Percentiles rank a stretch among this genome's conserved stretches.
These are phyloP conservation scores for Protodeltote pygarga DNA, from an alignment of 2,888 invertebrate species.

Conservation along the genomic window DNA sequence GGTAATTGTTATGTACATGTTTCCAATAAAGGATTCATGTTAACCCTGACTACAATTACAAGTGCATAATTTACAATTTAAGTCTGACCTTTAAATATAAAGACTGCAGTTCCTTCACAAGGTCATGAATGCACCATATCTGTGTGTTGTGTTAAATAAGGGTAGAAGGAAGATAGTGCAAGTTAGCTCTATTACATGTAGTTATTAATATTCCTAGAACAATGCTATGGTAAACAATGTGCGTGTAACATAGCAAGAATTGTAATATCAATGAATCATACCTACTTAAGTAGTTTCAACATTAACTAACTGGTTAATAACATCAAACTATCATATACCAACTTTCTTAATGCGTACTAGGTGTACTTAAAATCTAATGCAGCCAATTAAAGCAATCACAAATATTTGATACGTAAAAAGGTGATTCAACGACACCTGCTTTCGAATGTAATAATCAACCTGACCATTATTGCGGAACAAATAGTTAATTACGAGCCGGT, in stretches of 20 bases:
- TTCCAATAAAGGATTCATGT: slow-evolving; percentile 65
- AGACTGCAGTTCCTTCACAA: slow-evolving; percentile 54
- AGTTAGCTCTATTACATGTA: slow-evolving; percentile 9
- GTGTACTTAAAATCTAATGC: slow-evolving; percentile 50
- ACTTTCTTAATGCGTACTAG: slow-evolving; percentile 66
- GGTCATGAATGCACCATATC: slow-evolving; percentile 56
- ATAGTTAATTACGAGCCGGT: slow-evolving; percentile 71
- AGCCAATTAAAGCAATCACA: slow-evolving; percentile 46
- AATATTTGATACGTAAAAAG: slow-evolving; percentile 48
- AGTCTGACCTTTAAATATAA: slow-evolving; percentile 55
- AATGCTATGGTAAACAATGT: slow-evolving; percentile 33
- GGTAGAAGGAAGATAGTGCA: slow-evolving; percentile 18
- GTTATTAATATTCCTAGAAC: slow-evolving; percentile 11
- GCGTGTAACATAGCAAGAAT: slow-evolving; percentile 24
- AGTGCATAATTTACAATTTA: slow-evolving; percentile 48
- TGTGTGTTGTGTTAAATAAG: slow-evolving; percentile 18
- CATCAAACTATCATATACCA: slow-evolving; percentile 41
- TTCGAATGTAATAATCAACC: slow-evolving; percentile 62
- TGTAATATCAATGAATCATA: slow-evolving; percentile 25
- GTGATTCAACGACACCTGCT: slow-evolving; percentile 65
- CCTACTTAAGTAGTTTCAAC: slow-evolving; percentile 38
- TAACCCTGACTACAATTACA: slow-evolving; percentile 69
- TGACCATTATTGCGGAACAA: slow-evolving; percentile 66
- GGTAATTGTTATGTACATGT: slow-evolving; percentile 12
- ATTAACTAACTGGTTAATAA: slow-evolving; percentile 37